Percentiles rank a stretch among this genome's conserved stretches.
These are phyloP conservation scores for Nebria brevicollis DNA, from an alignment of 2,888 invertebrate genomes.

Conservation along the genomic window DNA sequence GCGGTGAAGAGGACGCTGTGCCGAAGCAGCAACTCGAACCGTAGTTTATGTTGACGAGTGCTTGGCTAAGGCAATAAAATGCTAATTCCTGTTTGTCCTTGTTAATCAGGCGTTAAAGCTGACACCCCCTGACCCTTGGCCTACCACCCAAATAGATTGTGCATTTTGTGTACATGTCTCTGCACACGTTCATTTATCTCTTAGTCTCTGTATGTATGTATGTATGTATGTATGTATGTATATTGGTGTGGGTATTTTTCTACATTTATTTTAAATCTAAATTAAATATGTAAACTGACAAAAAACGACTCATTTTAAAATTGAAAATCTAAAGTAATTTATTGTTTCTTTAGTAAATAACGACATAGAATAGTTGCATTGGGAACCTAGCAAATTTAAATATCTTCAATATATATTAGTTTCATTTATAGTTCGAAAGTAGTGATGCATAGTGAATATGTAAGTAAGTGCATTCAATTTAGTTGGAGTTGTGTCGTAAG, in stretches of 20 bases:
- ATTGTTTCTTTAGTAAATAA: no score
- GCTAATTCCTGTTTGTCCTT: constrained; percentile 76
- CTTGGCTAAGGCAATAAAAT: constrained; percentile 72
- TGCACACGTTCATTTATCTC: no score
- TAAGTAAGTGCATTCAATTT: no score
- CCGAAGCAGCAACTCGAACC: not conserved
- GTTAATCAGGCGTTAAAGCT: constrained; percentile 68
- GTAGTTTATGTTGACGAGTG: constrained; percentile 55
- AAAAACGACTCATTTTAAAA: no score
- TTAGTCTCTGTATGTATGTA: no score
- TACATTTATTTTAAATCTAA: no score
- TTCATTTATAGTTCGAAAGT: not conserved
- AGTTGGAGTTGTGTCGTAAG: no score
- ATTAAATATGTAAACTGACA: no score
- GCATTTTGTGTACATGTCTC: constrained; percentile 61
- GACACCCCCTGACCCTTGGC: constrained; percentile 43
- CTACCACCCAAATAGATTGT: constrained; percentile 51
- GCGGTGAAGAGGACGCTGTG: not conserved
- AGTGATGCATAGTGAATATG: no score
- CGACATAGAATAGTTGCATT: no score
- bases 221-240: constrained; percentile 52
- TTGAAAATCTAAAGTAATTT: no score
- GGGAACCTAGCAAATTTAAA: no score
- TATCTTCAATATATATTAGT: not conserved
- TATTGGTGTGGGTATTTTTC: not conserved